Evolutionary conservation across 2,888 invertebrate species (phyloP), one percentile per base, ranked within the genome.

Genomic region (Drosophila sordidula): DNA sequence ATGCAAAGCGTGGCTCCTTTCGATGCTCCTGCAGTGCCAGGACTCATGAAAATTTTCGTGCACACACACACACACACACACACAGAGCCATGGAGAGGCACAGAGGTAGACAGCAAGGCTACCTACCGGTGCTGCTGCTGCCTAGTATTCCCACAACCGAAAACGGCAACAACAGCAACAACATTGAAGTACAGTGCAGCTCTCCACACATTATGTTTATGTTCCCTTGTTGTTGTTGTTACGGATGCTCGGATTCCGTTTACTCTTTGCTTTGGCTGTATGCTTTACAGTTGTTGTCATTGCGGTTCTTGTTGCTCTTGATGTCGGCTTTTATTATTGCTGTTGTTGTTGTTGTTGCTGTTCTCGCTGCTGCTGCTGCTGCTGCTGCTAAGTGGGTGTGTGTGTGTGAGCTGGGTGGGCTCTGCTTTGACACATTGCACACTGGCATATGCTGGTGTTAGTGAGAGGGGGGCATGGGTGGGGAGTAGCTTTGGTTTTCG

Each of bases 1-100:
- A 87, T 89, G 85, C 84, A 83, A 89, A 83, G 81, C 83, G 89
- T 77, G 89, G 84, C 87, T 80, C 79, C 75, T 71, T 69, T 56
- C 75, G 80, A 70, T 70, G 86, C 82, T 85, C 46, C 70, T 78
- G 78, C 70, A 69, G 26, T 51, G 36, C 54, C 56, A 68, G 71
- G 68, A 59, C 72, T 85, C 79, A 81, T 87, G 79, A 75, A 84
- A 72, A 84, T 88, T 79, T 86, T 79, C 80, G 69, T 69, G 56
- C 63, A 72, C 71, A 73, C 67, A 66, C 69, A 70, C 50, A 61
- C 46, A 62, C 32, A 65, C 26, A 61, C 8, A 63, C 8, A 55
- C 4, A 56, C 46, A 61, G 41, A 66, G 42, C 57, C 45, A 59
- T 29, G 50, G 25, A 58, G 49, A 62, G 45, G 52, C 56, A 68